A percentile compares a stretch with the other conserved stretches of the same genome.
phyloP scores from a whole-genome alignment of 2,797 vertebrate genomes.

The Squalus acanthias region DNA sequence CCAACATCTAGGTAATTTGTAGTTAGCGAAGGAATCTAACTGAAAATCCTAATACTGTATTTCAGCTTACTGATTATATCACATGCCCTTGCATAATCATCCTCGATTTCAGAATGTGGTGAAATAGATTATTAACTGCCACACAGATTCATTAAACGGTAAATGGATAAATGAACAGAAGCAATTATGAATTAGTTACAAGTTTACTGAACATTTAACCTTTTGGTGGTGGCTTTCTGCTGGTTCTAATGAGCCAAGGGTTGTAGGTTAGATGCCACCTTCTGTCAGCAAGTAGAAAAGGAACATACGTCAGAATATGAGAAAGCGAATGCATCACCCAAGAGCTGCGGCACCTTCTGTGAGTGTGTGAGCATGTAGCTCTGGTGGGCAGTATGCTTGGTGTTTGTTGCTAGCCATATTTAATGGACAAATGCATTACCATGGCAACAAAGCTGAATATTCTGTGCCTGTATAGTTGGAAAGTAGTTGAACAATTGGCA shows the following conservation, averaged over 20 bases:
- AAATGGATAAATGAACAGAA: background rate
- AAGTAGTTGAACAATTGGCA: slow-evolving; percentile 13
- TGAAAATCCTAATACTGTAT: background rate
- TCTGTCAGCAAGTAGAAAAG: background rate
- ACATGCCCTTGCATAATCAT: background rate
- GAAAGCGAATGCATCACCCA: background rate
- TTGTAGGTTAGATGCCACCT: background rate
- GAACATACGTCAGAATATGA: background rate
- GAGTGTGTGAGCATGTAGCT: background rate
- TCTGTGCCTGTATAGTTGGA: background rate
- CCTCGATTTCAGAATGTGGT: background rate
- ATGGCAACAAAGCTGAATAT: background rate
- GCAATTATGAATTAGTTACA: background rate
- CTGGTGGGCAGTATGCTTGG: background rate
- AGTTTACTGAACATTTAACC: background rate
- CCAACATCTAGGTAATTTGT: background rate
- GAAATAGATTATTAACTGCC: background rate
- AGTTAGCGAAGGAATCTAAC: background rate
- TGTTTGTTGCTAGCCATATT: background rate
- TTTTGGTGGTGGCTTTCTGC: background rate
- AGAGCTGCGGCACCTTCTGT: background rate
- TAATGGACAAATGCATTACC: background rate
- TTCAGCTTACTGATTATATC: background rate
- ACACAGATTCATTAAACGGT: background rate
- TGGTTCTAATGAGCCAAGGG: background rate